phyloP scores from a whole-genome alignment of 1,140 invertebrate species.

The Anastrepha ludens region DNA sequence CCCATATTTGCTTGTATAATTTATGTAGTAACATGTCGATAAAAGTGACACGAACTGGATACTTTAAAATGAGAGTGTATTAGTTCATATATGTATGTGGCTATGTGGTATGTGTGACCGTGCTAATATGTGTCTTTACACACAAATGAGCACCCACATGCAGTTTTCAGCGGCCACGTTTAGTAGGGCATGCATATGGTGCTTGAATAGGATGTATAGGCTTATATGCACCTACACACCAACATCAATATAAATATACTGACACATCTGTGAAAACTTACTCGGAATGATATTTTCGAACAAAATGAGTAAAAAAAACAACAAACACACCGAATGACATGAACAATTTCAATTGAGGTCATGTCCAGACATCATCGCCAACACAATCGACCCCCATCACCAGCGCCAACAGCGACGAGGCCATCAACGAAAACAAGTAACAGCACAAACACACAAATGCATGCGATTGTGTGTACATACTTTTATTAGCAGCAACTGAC shows the following conservation, averaged over 20 bases:
- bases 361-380: conserved; percentile 69
- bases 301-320: not conserved
- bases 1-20: conserved; percentile 33
- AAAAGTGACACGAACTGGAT: conserved; percentile 21
- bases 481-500: conserved; percentile 57
- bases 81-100: not conserved
- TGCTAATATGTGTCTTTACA: not conserved
- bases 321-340: conserved; percentile 31
- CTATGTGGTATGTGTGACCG: not conserved
- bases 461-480: conserved; percentile 58
- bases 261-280: conserved; percentile 57
- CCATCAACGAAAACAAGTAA: conserved; percentile 65
- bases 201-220: not conserved
- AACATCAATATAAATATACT: conserved; percentile 54
- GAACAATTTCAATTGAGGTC: conserved; percentile 69
- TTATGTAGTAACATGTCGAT: conserved; percentile 28
- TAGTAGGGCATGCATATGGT: conserved; percentile 29
- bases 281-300: conserved; percentile 62
- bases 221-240: not conserved
- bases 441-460: conserved; percentile 57
- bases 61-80: not conserved
- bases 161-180: not conserved
- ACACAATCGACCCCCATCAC: conserved; percentile 12
- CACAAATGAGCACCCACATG: not conserved
- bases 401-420: conserved; percentile 59